Evolutionary conservation across 2,888 invertebrate species (phyloP).

Genomic region (Blomia tropicalis): DNA sequence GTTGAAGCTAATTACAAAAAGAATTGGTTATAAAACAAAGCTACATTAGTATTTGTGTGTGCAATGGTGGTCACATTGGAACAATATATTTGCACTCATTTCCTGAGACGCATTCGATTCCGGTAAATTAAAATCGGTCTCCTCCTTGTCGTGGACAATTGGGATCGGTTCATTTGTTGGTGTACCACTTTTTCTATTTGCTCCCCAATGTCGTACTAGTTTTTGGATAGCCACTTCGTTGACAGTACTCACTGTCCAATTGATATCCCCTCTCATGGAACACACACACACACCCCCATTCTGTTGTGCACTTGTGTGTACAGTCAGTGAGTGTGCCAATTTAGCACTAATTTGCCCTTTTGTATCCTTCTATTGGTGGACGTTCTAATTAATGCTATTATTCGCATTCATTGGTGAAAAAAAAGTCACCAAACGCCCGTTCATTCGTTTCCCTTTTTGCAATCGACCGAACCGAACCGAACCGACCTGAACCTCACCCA

Average conservation of each 20-base stretch:
- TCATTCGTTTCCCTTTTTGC: no score
- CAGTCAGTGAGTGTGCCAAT: no score
- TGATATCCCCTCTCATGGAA: no score
- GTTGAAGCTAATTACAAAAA: background rate
- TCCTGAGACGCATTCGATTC: background rate
- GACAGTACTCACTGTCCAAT: background rate
- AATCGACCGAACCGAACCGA: no score
- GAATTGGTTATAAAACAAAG: background rate
- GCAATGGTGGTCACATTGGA: background rate
- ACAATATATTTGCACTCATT: background rate
- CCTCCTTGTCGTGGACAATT: background rate
- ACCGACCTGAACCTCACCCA: no score
- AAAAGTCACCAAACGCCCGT: no score
- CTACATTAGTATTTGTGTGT: background rate
- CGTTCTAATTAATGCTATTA: background rate
- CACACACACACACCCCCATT: no score
- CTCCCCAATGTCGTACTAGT: no score
- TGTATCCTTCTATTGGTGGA: background rate
- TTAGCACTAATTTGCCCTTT: background rate
- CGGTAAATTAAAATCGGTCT: background rate
- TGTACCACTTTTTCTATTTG: no score
- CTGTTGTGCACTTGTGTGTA: no score
- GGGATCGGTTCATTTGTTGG: background rate
- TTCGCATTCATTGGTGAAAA: background rate
- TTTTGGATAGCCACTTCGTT: no score